Evolutionary conservation across 2,888 invertebrate genomes (phyloP).

Genomic region (Caenorhabditis angaria): DNA sequence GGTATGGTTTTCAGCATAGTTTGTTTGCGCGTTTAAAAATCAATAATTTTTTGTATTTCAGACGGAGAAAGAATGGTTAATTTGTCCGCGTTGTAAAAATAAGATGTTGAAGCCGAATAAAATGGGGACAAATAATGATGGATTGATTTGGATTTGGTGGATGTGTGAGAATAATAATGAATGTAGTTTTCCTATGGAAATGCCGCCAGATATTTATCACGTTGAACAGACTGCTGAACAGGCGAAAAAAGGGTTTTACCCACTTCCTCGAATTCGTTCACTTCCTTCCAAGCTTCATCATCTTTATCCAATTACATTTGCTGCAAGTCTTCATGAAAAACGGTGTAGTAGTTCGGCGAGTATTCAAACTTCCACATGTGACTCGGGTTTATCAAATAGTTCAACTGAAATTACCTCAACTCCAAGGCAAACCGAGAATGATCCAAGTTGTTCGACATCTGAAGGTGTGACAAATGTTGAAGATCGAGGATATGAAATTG

Average conservation of each 20-base stretch:
- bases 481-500: not conserved
- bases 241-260: slow-evolving; percentile 44
- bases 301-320: slow-evolving; percentile 34
- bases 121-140: slow-evolving; percentile 1
- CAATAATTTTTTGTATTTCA: slow-evolving; percentile 21
- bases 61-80: slow-evolving; percentile 29
- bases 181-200: slow-evolving; percentile 42
- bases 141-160: slow-evolving; percentile 28
- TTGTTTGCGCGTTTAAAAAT: slow-evolving; percentile 3
- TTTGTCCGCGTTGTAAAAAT: slow-evolving; percentile 29
- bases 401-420: not conserved
- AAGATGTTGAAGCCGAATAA: slow-evolving; percentile 15
- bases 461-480: slow-evolving; percentile 14
- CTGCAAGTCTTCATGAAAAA: not conserved
- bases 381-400: not conserved
- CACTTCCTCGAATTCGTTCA: slow-evolving; percentile 55
- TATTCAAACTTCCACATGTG: not conserved
- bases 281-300: slow-evolving; percentile 49
- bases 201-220: slow-evolving; percentile 66
- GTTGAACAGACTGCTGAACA: slow-evolving; percentile 53
- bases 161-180: slow-evolving; percentile 28
- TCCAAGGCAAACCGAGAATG: not conserved
- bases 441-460: slow-evolving; percentile 15
- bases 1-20: slow-evolving; percentile 30
- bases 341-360: not conserved